A percentile compares a stretch with the other conserved stretches of the same genome.
phyloP scores from a whole-genome alignment of 2,888 invertebrate species.

The Phyllotreta striolata region DNA sequence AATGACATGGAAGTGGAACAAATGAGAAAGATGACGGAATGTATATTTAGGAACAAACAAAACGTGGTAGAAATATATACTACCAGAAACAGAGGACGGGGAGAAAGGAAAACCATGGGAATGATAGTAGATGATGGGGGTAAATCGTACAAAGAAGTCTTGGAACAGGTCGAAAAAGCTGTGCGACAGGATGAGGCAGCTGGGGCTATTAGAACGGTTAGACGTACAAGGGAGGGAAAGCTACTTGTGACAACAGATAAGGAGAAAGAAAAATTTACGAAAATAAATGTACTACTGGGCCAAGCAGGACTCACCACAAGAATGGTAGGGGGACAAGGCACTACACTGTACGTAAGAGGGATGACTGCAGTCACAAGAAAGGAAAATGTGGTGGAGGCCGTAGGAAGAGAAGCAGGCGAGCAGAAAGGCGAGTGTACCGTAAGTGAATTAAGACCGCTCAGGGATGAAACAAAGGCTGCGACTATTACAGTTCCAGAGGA shows the following conservation, averaged over 20 bases:
- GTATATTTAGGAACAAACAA: too few species aligned
- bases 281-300: neutral
- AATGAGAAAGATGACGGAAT: too few species aligned
- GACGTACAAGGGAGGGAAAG: constrained; percentile 21
- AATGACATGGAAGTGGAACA: too few species aligned
- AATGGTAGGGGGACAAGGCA: neutral
- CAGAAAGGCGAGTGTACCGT: neutral
- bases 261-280: neutral
- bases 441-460: constrained; percentile 5
- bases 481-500: neutral
- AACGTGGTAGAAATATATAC: too few species aligned
- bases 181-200: too few species aligned
- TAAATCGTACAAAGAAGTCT: too few species aligned
- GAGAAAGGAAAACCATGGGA: too few species aligned
- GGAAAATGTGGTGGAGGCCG: neutral
- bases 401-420: neutral
- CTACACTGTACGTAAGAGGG: constrained; percentile 3
- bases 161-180: too few species aligned
- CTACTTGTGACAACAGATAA: constrained; percentile 17
- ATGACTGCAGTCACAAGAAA: constrained; percentile 2
- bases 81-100: too few species aligned
- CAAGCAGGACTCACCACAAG: neutral
- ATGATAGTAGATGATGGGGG: too few species aligned
- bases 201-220: too few species aligned
- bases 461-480: neutral